A percentile compares a stretch with the other conserved stretches of the same genome.
Conservation (phyloP, 2,888 invertebrate genomes). For the Phania funesta region DNA sequence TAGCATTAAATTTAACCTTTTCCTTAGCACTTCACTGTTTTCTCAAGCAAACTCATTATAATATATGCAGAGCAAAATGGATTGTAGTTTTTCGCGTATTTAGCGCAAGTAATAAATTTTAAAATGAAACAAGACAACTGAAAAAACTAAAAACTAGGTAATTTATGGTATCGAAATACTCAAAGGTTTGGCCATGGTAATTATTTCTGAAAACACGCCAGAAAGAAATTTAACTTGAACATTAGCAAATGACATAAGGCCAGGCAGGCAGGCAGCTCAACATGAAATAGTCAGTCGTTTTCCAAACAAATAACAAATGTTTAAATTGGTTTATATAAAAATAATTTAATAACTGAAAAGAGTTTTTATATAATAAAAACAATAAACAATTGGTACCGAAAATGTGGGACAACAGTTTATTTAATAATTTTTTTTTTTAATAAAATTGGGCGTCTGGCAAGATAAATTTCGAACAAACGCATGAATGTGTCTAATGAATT, state of each 20-base stretch:
- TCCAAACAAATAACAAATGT: background rate
- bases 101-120: constrained; percentile 65
- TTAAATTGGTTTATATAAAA: constrained; percentile 12
- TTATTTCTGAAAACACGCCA: constrained; percentile 57
- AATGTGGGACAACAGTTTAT: background rate
- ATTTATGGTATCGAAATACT: constrained; percentile 58
- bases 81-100: constrained; percentile 38
- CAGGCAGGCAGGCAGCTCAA: too few relatives aligned
- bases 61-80: constrained; percentile 26
- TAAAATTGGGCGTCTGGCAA: constrained; percentile 9
- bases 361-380: background rate
- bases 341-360: background rate
- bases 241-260: background rate
- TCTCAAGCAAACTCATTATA: constrained; percentile 10
- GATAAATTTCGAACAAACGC: background rate
- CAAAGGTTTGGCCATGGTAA: constrained; percentile 62
- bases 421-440: background rate
- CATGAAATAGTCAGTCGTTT: background rate
- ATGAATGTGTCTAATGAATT: background rate
- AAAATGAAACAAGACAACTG: constrained; percentile 42
- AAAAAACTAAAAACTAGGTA: constrained; percentile 20
- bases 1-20: constrained; percentile 66
- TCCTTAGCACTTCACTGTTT: constrained; percentile 23
- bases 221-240: constrained; percentile 30
- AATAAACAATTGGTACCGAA: too few relatives aligned